A percentile compares a stretch with the other conserved stretches of the same genome.
These are phyloP conservation scores for Tuta absoluta DNA, from an alignment of 2,888 invertebrate genomes.

Conservation along the genomic window DNA sequence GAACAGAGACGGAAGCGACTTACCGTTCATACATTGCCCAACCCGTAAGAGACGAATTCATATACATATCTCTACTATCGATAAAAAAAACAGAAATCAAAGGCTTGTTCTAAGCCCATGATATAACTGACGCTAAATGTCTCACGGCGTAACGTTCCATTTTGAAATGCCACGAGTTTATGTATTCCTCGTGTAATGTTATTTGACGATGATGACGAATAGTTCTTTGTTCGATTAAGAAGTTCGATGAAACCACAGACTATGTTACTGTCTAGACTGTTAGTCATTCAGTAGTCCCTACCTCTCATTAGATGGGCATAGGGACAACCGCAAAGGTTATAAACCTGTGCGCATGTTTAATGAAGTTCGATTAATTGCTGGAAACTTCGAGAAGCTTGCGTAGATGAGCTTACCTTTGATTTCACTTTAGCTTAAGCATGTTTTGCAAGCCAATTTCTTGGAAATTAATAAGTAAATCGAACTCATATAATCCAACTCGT, in stretches of 20 bases:
- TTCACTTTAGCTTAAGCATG: no score
- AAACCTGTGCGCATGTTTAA: neutral
- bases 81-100: slow-evolving; percentile 18
- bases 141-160: neutral
- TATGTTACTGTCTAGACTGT: slow-evolving; percentile 8
- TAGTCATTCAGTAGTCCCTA: neutral
- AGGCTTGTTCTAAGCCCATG: slow-evolving; percentile 20
- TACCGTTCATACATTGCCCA: no score
- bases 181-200: neutral
- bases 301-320: neutral
- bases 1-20: no score
- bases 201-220: neutral
- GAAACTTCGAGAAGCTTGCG: neutral
- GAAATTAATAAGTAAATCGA: no score
- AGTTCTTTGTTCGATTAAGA: neutral
- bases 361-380: neutral
- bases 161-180: neutral
- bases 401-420: neutral
- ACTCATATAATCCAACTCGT: no score
- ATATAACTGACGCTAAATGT: slow-evolving; percentile 29
- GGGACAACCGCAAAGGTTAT: neutral
- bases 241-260: neutral
- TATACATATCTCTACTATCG: no score
- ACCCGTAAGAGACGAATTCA: no score
- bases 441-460: neutral